Percentiles rank a stretch among this genome's conserved stretches.
Conservation (phyloP, 2,888 invertebrate species). For the Corbicula japonica region DNA sequence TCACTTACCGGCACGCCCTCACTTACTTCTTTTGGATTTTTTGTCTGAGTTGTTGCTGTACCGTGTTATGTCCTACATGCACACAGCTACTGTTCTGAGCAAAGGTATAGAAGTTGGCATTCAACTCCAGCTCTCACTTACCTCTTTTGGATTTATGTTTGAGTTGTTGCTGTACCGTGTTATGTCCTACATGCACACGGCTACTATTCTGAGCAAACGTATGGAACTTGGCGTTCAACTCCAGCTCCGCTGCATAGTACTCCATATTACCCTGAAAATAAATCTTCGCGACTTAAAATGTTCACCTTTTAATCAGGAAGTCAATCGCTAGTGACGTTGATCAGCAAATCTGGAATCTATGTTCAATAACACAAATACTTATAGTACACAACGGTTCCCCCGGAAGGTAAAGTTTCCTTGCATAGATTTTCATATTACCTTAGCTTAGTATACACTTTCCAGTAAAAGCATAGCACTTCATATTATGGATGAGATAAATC, state of each 20-base stretch:
- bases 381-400: background rate
- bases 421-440: too few species aligned
- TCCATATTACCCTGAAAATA: conserved; percentile 83
- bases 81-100: conserved; percentile 84
- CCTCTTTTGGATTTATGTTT: conserved; percentile 83
- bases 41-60: conserved; percentile 85
- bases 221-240: conserved; percentile 84
- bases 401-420: too few species aligned
- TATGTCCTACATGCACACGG: conserved; percentile 85
- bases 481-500: too few species aligned
- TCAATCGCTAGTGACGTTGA: too few species aligned
- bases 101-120: conserved; percentile 85
- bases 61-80: conserved; percentile 86
- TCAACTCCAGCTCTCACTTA: conserved; percentile 79
- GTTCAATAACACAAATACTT: background rate
- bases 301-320: too few species aligned
- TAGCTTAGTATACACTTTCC: too few species aligned
- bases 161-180: conserved; percentile 86
- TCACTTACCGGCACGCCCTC: too few species aligned
- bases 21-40: conserved; percentile 80
- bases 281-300: too few species aligned
- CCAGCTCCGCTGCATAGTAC: conserved; percentile 84
- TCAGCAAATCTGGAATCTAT: too few species aligned
- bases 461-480: too few species aligned
- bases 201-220: conserved; percentile 85